Base-by-base conservation (phyloP, 2,113 vertebrate genomes). In the Thamnophis sirtalis region DNA sequence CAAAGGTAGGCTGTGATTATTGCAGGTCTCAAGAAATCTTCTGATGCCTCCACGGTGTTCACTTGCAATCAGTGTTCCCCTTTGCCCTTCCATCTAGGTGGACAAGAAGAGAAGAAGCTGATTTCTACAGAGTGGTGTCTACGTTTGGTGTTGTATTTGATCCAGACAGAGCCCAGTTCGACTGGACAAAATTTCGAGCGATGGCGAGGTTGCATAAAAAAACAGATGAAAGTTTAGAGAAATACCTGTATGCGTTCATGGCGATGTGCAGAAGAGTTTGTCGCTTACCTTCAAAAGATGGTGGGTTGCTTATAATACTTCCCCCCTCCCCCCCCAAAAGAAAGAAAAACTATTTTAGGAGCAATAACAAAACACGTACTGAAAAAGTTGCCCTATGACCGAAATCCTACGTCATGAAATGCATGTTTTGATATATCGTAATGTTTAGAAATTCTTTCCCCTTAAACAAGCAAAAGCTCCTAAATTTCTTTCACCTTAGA, bases 131-230 rank as follows among this genome's bases (percentile, higher is more conserved):
- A 51, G 99, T 99, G 3, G 99, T 99, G 11, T 99, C 99, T 54
- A 99, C 99, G 0, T 99, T 99, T 94, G 99, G 99, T 22, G 99
- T 99, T 1, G 99, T 99, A 84, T 99, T 99, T 95, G 99, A 99
- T 96, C 99, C 99, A 24, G 98, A 98, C 89, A 97, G 98, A 80
- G 98, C 98, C 8, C 97, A 98, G 0, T 99, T 99, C 94, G 99
- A 99, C 95, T 99, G 99, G 99, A 99, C 99, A 95, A 99, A 99
- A 96, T 99, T 99, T 95, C 97, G 99, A 96, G 99, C 99, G 1
- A 99, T 99, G 98, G 99, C 99, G 84, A 97, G 99, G 24, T 97
- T 99, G 38, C 99, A 99, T 96, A 99, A 99, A 97, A 99, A 99
- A 95, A 99, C 99, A 0, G 99, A 99, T 2, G 98, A 98, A 92